Evolutionary conservation across 2,113 vertebrate genomes (phyloP), one percentile per base, ranked within the genome.

Genomic region (Acrocephalus arundinaceus): DNA sequence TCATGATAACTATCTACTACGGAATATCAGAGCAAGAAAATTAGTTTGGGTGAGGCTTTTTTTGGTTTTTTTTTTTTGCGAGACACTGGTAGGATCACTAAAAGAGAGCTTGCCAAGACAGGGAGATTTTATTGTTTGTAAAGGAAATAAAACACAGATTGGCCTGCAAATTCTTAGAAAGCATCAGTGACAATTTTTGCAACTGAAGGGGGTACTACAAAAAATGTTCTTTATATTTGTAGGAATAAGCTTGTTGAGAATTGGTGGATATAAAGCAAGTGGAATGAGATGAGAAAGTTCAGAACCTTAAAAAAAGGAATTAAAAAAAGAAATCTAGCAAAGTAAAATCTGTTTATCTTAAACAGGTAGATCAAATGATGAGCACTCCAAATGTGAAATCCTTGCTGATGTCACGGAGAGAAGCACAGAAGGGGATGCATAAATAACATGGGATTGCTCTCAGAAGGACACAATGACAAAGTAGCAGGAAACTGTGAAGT

Each of bases 1-100:
- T 96, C 93, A 94, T 43, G 39, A 81, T 92, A 90, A 80, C 72
- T 59, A 78, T 71, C 92, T 74, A 8, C 48, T 77, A n/a, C 52
- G 81, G 79, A 94, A 94, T 48, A 70, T 15, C 33, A 92, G 55
- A 71, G 58, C 15, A 77, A 37, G 88, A 61, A 79, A 82, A 92
- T 75, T 13, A 41, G 51, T 54, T 33, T 39, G 75, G 59, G 62
- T 27, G 25, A 84, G 63, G 41, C 3, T 62, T 66, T 55, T 82
- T 80, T 82, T 80, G 39, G 19, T 0, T 31, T 46, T 24, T 31
- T 46, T 24, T 57, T 63, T 46, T 82, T 58, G 31, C 18, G 63
- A 76, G 37, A 54, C 43, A 15, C 15, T 9, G 28, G n/a, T 51
- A 77, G 41, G 83, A 81, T 84, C 59, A 54, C 68, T 85, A 84